A percentile compares a stretch with the other conserved stretches of the same genome.
Evolutionary conservation across 2,113 vertebrate species (phyloP).

Genomic region (Pangasianodon gigas): DNA sequence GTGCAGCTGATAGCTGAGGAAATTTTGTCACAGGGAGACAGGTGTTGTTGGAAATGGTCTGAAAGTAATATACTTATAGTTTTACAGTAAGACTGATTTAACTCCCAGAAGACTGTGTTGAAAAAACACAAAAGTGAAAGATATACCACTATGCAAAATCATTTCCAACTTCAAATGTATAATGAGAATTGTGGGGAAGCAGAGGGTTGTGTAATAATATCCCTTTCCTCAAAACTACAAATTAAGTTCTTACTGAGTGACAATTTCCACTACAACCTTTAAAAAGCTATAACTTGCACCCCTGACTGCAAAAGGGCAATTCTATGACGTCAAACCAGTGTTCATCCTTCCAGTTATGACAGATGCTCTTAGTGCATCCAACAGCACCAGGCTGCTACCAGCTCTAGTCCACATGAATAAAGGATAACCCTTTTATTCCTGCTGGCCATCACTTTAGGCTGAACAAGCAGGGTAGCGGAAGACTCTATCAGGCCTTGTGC

Average conservation of each 20-base stretch:
- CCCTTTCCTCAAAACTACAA: constrained; percentile 38
- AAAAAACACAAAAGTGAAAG: background rate
- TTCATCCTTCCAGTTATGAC: background rate
- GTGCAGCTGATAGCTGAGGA: background rate
- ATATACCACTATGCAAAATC: background rate
- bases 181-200: background rate
- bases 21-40: background rate
- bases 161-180: background rate
- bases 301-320: constrained; percentile 26
- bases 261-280: constrained; percentile 1
- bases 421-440: constrained; percentile 40
- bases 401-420: constrained; percentile 39
- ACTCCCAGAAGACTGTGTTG: background rate
- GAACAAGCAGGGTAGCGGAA: constrained; percentile 24
- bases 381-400: constrained; percentile 46
- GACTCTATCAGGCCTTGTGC: constrained; percentile 34
- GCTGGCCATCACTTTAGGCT: background rate
- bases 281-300: constrained; percentile 23
- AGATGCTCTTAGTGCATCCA: constrained; percentile 14
- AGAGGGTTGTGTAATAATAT: constrained; percentile 24
- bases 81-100: background rate
- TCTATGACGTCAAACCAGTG: constrained; percentile 16
- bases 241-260: constrained; percentile 32
- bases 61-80: background rate
- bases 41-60: background rate